A percentile compares a stretch with the other conserved stretches of the same genome.
Evolutionary conservation across 1,140 invertebrate species (phyloP).

Genomic region (Goniozus legneri): DNA sequence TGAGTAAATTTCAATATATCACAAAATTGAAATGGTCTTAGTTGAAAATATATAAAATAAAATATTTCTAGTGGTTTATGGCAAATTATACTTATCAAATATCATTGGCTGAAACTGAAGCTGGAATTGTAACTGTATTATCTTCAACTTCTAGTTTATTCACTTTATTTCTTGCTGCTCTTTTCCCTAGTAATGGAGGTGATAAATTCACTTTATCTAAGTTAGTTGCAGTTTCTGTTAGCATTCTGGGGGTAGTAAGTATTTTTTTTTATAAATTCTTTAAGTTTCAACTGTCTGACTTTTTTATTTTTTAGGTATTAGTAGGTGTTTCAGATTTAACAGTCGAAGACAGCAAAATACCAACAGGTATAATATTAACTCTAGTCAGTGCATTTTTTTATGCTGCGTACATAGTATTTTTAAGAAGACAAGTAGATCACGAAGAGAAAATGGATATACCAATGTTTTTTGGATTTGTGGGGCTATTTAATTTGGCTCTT

Average conservation of each 20-base stretch:
- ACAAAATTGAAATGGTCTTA: not conserved
- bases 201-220: conserved; percentile 83
- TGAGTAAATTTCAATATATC: conserved; percentile 49
- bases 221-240: conserved; percentile 72
- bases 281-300: conserved; percentile 4
- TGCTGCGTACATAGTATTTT: conserved; percentile 78
- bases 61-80: conserved; percentile 69
- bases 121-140: conserved; percentile 74
- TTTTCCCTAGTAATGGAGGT: conserved; percentile 72
- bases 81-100: conserved; percentile 80
- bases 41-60: conserved; percentile 10
- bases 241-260: conserved; percentile 74
- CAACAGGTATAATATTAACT: conserved; percentile 71
- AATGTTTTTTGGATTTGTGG: conserved; percentile 90
- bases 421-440: conserved; percentile 75
- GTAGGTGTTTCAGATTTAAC: conserved; percentile 69
- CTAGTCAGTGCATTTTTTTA: conserved; percentile 81
- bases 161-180: conserved; percentile 73
- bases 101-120: conserved; percentile 71
- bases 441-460: conserved; percentile 87
- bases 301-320: conserved; percentile 56
- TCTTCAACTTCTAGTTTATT: conserved; percentile 82
- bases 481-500: conserved; percentile 75
- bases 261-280: conserved; percentile 13
- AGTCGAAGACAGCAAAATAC: conserved; percentile 58